phyloP scores from a whole-genome alignment of 1,140 invertebrate genomes.

The Lethrus apterus region DNA sequence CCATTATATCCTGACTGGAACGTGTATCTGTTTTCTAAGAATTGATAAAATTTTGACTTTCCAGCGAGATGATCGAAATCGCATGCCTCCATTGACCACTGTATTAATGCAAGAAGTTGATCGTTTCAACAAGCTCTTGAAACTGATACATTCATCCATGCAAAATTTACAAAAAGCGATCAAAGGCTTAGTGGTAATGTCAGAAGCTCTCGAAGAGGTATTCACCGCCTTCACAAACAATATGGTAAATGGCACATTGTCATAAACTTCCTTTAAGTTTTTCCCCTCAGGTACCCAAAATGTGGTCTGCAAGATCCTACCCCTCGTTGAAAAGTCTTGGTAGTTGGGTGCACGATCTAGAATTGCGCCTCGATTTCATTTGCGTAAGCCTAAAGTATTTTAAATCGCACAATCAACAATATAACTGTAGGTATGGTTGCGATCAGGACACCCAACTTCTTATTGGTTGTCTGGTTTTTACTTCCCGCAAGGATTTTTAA shows the following conservation, averaged over 20 bases:
- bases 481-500: slow-evolving; percentile 87
- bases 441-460: slow-evolving; percentile 60
- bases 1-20: too few relatives aligned
- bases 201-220: slow-evolving; percentile 72
- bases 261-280: not conserved
- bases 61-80: slow-evolving; percentile 56
- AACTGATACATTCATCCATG: slow-evolving; percentile 62
- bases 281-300: slow-evolving; percentile 55
- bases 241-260: slow-evolving; percentile 47
- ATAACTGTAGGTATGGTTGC: slow-evolving; percentile 59
- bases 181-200: slow-evolving; percentile 82
- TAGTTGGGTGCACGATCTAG: slow-evolving; percentile 76
- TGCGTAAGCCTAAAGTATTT: slow-evolving; percentile 39
- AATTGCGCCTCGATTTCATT: slow-evolving; percentile 71
- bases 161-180: slow-evolving; percentile 75
- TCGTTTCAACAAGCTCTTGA: slow-evolving; percentile 71
- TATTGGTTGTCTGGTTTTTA: slow-evolving; percentile 89
- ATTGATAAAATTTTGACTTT: slow-evolving; percentile 24
- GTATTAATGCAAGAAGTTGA: slow-evolving; percentile 81
- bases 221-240: slow-evolving; percentile 72
- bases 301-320: slow-evolving; percentile 78
- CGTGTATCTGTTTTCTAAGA: too few relatives aligned
- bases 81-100: slow-evolving; percentile 71
- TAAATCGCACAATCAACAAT: not conserved
- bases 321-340: slow-evolving; percentile 77